Evolutionary conservation across 2,888 invertebrate genomes (phyloP).

Genomic region (Dolichopus griseipennis): DNA sequence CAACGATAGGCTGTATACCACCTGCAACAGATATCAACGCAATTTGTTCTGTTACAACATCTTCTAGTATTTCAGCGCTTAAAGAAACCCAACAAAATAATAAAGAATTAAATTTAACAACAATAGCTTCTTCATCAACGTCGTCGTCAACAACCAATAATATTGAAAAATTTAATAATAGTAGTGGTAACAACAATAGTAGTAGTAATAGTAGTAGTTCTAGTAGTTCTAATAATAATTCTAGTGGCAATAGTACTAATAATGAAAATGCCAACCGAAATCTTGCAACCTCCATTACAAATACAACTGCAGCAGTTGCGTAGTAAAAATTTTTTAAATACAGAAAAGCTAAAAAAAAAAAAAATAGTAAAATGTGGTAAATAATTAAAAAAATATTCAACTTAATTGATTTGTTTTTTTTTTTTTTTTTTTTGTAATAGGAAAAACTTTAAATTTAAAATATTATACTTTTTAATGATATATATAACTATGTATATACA

Average conservation of each 20-base stretch:
- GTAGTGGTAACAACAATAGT: slow-evolving; percentile 31
- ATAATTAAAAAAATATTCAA: not conserved
- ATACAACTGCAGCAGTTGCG: slow-evolving; percentile 11
- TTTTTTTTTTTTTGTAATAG: not conserved
- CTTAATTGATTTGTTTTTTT: not conserved
- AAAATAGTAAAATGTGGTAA: not conserved
- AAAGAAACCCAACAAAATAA: slow-evolving; percentile 11
- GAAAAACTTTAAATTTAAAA: not conserved
- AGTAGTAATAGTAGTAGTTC: slow-evolving; percentile 30
- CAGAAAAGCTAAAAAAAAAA: not conserved
- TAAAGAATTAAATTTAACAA: slow-evolving; percentile 5
- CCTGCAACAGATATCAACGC: slow-evolving; percentile 7
- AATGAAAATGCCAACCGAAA: slow-evolving; percentile 20
- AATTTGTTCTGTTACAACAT: not conserved
- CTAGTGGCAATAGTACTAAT: slow-evolving; percentile 20
- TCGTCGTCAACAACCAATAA: slow-evolving; percentile 17
- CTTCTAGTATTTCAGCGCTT: slow-evolving; percentile 7
- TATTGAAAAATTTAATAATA: slow-evolving; percentile 34
- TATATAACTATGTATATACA: no score
- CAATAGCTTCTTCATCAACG: not conserved
- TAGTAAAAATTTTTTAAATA: not conserved
- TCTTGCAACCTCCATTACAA: slow-evolving; percentile 7
- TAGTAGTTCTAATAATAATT: slow-evolving; percentile 17
- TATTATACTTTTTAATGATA: not conserved
- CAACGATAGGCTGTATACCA: not conserved